Percentiles rank a stretch among this genome's conserved stretches.
Conservation (phyloP, 2,888 invertebrate species). For the Apomyelois bistriatella region DNA sequence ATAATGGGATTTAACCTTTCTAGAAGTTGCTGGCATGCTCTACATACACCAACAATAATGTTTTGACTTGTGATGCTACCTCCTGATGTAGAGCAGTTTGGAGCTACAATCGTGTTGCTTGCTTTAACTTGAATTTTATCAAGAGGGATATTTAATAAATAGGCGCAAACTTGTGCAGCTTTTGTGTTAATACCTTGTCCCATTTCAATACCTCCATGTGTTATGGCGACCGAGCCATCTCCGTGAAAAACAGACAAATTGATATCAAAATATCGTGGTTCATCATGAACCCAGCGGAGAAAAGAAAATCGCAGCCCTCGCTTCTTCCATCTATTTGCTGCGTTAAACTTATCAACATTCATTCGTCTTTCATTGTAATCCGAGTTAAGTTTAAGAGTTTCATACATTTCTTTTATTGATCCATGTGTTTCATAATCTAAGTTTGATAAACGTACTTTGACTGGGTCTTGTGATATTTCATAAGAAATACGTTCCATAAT, state of each 20-base stretch:
- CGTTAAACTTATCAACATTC: constrained; percentile 72
- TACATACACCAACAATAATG: constrained; percentile 32
- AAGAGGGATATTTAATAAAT: constrained; percentile 82
- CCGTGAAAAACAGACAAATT: constrained; percentile 82
- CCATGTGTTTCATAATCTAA: constrained; percentile 38
- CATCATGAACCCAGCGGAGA: constrained; percentile 76
- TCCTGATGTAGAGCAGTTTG: constrained; percentile 83
- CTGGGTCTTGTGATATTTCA: constrained; percentile 65
- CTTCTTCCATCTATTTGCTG: constrained; percentile 85
- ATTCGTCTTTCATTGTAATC: constrained; percentile 67
- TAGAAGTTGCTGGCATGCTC: constrained; percentile 27
- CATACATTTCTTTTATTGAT: constrained; percentile 51
- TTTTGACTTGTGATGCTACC: constrained; percentile 71
- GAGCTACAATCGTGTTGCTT: constrained; percentile 77
- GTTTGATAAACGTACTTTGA: constrained; percentile 70
- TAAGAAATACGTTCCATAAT: constrained; percentile 81
- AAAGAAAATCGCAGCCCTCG: constrained; percentile 81
- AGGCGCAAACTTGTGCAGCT: constrained; percentile 82
- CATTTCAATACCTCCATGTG: constrained; percentile 86
- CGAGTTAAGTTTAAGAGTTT: constrained; percentile 65
- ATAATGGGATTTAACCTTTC: constrained; percentile 29
- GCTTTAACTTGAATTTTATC: constrained; percentile 83
- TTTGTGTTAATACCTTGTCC: constrained; percentile 90
- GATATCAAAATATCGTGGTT: constrained; percentile 51
- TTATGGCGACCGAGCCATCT: constrained; percentile 83